phyloP scores from a whole-genome alignment of 92 coral and sea anemone species.

The Porites lobata region DNA sequence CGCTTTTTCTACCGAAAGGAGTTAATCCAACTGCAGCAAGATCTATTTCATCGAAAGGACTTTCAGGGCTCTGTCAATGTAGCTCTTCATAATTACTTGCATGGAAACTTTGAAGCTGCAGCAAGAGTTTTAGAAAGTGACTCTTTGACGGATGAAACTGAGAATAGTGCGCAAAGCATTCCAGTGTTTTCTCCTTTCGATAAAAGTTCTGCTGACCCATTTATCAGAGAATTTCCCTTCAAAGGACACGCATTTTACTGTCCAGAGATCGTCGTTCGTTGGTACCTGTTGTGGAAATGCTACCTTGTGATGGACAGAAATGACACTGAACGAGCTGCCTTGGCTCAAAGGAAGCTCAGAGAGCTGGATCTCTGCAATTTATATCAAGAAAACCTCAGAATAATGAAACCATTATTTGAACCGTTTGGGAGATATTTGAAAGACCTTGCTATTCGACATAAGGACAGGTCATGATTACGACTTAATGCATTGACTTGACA shows the following conservation, averaged over 20 bases:
- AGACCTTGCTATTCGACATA: not conserved
- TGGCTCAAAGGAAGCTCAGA: constrained; percentile 21
- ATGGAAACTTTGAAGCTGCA: constrained; percentile 31
- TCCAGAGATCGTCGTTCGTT: constrained; percentile 20
- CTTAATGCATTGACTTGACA: too few species aligned
- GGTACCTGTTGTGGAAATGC: constrained; percentile 27
- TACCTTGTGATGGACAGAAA: constrained; percentile 7
- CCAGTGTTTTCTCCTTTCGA: constrained; percentile 25
- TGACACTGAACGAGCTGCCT: not conserved
- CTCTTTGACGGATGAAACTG: not conserved
- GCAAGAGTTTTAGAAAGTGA: not conserved
- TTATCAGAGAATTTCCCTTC: constrained; percentile 1
- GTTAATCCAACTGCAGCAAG: constrained; percentile 11
- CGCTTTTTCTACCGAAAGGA: constrained; percentile 2
- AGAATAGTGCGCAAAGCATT: not conserved
- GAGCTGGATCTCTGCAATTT: constrained; percentile 15
- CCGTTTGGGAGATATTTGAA: constrained; percentile 30
- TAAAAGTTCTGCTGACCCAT: constrained; percentile 2
- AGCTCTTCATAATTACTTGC: constrained; percentile 20
- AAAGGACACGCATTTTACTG: constrained; percentile 30
- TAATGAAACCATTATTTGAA: constrained; percentile 34
- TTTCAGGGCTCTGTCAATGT: not conserved
- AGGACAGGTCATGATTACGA: too few species aligned
- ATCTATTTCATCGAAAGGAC: constrained; percentile 3
- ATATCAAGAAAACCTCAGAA: constrained; percentile 23